Base-by-base conservation (phyloP, 2,113 vertebrate genomes). In the Tonatia bakeri region DNA sequence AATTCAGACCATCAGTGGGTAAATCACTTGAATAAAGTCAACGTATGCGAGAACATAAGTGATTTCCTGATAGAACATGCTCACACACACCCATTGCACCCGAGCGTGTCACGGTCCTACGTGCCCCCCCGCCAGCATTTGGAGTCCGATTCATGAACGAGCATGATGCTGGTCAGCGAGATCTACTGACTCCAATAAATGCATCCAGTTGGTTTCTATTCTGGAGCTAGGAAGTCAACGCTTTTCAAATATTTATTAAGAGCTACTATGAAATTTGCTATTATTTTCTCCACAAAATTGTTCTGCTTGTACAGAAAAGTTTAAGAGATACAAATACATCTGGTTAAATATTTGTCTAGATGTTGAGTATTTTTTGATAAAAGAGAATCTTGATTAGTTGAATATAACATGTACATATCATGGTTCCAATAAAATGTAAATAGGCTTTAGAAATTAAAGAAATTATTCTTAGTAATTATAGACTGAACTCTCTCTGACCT, bases 371-470 rank as follows among this genome's bases (percentile, higher is more conserved):
- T n/a, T 85, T 92, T 59, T 83, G 22, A 82, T 56, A 82, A 93
- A 94, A 87, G 40, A 28, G 22, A 73, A 75, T 50, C 36, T 92
- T 89, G 4, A n/a, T 64, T 86, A 82, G 9, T 36, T 81, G 26
- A 81, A 65, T 75, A 47, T 52, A 75, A 75, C 4, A 72, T 17
- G 73, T 7, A 85, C 38, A 91, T 45, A 84, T 76, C 31, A 36
- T 70, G 76, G 64, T 87, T 89, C 50, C 31, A 92, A 65, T n/a
- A 87, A 92, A 59, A 89, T 26, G 50, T 22, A 77, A 65, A 64
- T 65, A 45, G 5, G 4, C 56, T 92, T 95, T 90, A 81, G 67
- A 95, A 94, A 90, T 89, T 86, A 81, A 87, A 85, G 45, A 65
- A 84, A 92, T 19, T 69, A 70, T 59, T 72, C 50, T 69, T 94